Conservation (phyloP, 2,113 vertebrate genomes). For the Colossoma macropomum region DNA sequence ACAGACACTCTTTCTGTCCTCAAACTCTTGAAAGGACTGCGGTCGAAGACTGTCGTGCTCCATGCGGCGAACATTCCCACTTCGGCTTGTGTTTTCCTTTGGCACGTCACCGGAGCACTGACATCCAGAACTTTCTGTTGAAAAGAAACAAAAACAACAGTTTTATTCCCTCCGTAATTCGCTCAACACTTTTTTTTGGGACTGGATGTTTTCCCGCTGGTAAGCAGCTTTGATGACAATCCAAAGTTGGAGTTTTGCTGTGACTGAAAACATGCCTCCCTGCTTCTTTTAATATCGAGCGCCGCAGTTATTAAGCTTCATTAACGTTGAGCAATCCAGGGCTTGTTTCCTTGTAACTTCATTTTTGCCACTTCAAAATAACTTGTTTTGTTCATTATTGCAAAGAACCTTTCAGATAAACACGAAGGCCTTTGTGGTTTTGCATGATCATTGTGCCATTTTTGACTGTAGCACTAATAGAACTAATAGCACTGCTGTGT, state of each 20-base stretch:
- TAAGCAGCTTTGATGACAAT: conserved; percentile 34
- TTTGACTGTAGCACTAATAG: no score
- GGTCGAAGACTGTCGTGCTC: neutral
- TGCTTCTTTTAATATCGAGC: neutral
- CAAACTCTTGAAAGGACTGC: neutral
- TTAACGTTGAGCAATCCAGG: neutral
- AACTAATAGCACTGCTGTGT: no score
- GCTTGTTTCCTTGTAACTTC: neutral
- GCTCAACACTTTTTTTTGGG: conserved; percentile 11
- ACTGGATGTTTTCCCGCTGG: neutral
- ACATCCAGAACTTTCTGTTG: conserved; percentile 44
- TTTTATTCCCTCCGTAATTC: conserved; percentile 41
- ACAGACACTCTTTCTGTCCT: conserved; percentile 11
- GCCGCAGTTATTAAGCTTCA: neutral
- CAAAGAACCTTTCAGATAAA: neutral
- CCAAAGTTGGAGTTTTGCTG: conserved; percentile 29
- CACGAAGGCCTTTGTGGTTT: neutral
- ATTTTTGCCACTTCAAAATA: neutral
- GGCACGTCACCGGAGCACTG: conserved; percentile 35
- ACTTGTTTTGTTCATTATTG: neutral
- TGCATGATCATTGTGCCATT: no score
- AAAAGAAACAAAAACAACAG: conserved; percentile 46
- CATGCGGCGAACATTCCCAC: conserved; percentile 15
- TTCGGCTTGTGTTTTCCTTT: conserved; percentile 34
- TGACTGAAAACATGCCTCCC: conserved; percentile 36